These are phyloP conservation scores for Coranthus polyacanthus DNA, from an alignment of 2,797 vertebrate species.

Conservation along the genomic window DNA sequence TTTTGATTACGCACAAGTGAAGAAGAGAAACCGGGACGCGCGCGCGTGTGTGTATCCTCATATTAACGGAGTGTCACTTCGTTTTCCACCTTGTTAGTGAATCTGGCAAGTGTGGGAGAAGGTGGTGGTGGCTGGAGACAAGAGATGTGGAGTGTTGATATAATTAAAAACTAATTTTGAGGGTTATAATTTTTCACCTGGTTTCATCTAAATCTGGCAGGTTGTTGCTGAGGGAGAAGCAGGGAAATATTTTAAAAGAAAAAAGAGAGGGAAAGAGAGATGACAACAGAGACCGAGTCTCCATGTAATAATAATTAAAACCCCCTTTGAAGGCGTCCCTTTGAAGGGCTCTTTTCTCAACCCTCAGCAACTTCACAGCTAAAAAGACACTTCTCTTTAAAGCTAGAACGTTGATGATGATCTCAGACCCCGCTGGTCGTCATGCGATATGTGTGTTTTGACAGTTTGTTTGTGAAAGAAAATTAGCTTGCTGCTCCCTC, in stretches of 20 bases:
- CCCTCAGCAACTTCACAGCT: constrained; percentile 15
- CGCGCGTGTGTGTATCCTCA: background rate
- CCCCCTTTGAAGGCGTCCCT: constrained; percentile 67
- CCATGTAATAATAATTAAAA: constrained; percentile 71
- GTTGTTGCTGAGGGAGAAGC: constrained; percentile 32
- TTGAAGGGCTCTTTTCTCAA: constrained; percentile 60
- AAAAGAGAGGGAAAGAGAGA: constrained; percentile 17
- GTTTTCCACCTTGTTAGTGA: constrained; percentile 32
- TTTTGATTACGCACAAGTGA: background rate
- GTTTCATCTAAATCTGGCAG: constrained; percentile 53
- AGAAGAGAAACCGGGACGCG: background rate
- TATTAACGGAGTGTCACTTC: constrained; percentile 3
- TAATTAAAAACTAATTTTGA: constrained; percentile 55
- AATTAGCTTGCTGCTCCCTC: constrained; percentile 54
- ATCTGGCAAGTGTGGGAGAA: constrained; percentile 21
- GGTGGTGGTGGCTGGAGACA: constrained; percentile 35
- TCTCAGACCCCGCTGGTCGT: constrained; percentile 53
- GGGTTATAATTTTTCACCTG: constrained; percentile 59
- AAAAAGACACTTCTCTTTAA: constrained; percentile 51
- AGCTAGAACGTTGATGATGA: constrained; percentile 40
- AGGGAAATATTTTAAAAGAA: constrained; percentile 1
- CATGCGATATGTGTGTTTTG: constrained; percentile 42
- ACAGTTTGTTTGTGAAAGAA: constrained; percentile 66
- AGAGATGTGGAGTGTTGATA: constrained; percentile 38
- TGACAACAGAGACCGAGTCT: constrained; percentile 54